Percentiles rank a stretch among this genome's conserved stretches.
phyloP scores from a whole-genome alignment of 2,113 vertebrate species.

The western clawed frog (Xenopus tropicalis) region DNA sequence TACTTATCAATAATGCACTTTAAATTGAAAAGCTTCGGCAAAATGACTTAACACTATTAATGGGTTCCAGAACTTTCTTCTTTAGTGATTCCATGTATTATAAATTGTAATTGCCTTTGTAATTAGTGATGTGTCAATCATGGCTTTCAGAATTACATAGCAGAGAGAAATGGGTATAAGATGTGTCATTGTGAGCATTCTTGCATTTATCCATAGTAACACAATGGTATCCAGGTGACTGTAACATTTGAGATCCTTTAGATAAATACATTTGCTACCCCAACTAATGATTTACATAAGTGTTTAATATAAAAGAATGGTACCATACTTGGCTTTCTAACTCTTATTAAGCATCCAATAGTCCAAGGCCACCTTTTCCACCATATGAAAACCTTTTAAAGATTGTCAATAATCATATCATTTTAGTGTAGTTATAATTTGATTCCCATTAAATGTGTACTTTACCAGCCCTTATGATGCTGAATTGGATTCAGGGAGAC shows the following conservation, averaged over 20 bases:
- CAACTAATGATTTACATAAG: not conserved
- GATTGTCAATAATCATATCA: no score
- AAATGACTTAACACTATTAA: conserved; percentile 96
- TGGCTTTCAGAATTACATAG: conserved; percentile 81
- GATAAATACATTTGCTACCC: not conserved
- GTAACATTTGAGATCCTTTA: not conserved
- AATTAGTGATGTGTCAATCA: conserved; percentile 94
- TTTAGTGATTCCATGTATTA: conserved; percentile 81
- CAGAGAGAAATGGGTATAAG: conserved; percentile 86
- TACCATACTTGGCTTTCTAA: no score
- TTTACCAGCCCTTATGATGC: no score
- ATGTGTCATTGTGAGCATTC: conserved; percentile 65
- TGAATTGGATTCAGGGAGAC: no score
- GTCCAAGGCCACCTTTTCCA: no score
- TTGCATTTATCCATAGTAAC: conserved; percentile 72
- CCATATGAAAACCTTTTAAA: no score
- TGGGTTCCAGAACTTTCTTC: conserved; percentile 80
- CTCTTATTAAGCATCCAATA: no score
- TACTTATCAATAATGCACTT: conserved; percentile 49
- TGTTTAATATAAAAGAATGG: no score
- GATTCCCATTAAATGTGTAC: no score
- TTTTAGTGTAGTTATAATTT: no score
- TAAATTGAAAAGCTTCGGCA: conserved; percentile 93
- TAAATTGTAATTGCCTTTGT: conserved; percentile 92
- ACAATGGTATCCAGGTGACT: conserved; percentile 71